Evolutionary conservation across 2,797 vertebrate species (phyloP).

Genomic region (Karalla daura): DNA sequence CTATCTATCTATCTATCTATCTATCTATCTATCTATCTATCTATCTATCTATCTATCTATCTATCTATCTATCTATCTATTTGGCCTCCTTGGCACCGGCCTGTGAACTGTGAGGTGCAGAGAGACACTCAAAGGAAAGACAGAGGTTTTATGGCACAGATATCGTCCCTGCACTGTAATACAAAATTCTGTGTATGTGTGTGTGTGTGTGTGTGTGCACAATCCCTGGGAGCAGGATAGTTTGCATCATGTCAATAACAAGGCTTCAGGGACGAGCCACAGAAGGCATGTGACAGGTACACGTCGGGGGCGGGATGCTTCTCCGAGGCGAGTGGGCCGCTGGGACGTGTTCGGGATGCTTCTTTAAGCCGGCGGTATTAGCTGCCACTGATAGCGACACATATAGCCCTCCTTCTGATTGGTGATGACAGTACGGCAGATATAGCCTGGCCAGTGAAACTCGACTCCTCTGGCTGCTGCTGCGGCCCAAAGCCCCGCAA

Average conservation of each 20-base stretch:
- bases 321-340: conserved; percentile 38
- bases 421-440: conserved; percentile 79
- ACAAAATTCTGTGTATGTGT: conserved; percentile 27
- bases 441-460: conserved; percentile 74
- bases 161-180: conserved; percentile 41
- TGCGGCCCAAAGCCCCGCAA: conserved; percentile 55
- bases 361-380: conserved; percentile 71
- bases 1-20: too few relatives aligned
- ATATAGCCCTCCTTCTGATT: conserved; percentile 75
- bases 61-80: too few relatives aligned
- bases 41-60: too few relatives aligned
- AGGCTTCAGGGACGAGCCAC: conserved; percentile 74
- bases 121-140: conserved; percentile 26
- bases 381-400: conserved; percentile 71
- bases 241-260: conserved; percentile 55
- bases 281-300: conserved; percentile 72
- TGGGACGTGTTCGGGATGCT: conserved; percentile 60
- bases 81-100: neutral
- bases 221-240: conserved; percentile 43
- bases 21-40: too few relatives aligned
- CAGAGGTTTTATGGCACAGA: conserved; percentile 19
- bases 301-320: conserved; percentile 20
- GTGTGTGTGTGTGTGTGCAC: conserved; percentile 31
- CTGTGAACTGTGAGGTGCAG: neutral
- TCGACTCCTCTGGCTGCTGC: conserved; percentile 59